Evolutionary conservation across 2,113 vertebrate species (phyloP).

Genomic region (Pteropus alecto): DNA sequence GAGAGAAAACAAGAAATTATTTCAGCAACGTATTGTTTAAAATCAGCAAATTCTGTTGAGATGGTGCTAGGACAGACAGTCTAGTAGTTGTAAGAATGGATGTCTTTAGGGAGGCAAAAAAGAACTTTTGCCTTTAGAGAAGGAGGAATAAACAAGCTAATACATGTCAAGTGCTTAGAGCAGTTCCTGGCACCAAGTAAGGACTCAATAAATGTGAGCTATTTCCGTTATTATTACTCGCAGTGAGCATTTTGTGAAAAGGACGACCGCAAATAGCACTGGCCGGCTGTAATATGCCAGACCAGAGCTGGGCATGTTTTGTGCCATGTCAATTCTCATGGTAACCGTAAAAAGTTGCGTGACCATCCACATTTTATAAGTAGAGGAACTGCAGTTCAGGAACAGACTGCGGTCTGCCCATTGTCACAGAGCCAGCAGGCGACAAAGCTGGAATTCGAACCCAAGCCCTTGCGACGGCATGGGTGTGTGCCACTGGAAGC

Average conservation of each 20-base stretch:
- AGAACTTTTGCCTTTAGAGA: conserved; percentile 34
- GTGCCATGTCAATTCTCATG: background rate
- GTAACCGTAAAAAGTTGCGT: background rate
- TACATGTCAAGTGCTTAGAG: conserved; percentile 36
- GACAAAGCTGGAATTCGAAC: background rate
- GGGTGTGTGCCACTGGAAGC: background rate
- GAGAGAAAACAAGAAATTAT: conserved; percentile 53
- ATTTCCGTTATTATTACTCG: conserved; percentile 16
- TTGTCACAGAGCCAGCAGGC: background rate
- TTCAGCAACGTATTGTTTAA: conserved; percentile 56
- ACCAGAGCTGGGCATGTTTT: background rate
- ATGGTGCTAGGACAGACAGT: conserved; percentile 1
- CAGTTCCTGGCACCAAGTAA: conserved; percentile 41
- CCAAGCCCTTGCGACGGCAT: background rate
- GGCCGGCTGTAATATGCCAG: background rate
- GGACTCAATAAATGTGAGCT: conserved; percentile 1
- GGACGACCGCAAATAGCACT: background rate
- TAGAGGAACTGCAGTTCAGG: background rate
- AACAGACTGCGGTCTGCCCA: background rate
- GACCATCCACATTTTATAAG: background rate
- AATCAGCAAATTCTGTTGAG: conserved; percentile 44
- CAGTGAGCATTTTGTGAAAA: background rate
- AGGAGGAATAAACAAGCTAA: conserved; percentile 30
- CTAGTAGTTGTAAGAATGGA: background rate
- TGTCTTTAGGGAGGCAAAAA: conserved; percentile 18